phyloP scores from a whole-genome alignment of 2,888 invertebrate species.

The Arrhopalites spinosus region DNA sequence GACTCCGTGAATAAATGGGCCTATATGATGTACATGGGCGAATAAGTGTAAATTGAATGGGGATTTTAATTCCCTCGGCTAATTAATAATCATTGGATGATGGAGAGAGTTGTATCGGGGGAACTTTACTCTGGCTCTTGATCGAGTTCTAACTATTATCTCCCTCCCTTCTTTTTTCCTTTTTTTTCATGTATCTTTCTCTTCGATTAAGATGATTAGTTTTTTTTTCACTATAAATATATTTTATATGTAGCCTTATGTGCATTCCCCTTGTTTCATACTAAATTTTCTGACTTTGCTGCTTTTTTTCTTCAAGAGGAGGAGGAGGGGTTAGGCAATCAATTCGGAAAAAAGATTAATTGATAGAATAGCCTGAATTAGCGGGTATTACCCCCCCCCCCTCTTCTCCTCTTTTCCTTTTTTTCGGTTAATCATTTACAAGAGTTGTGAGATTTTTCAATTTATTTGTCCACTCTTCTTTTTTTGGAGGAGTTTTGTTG shows the following conservation, averaged over 20 bases:
- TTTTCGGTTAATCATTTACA: constrained; percentile 8
- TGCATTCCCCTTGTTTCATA: not conserved
- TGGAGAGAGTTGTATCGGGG: constrained; percentile 12
- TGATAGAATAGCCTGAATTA: constrained; percentile 1
- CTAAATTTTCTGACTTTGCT: not conserved
- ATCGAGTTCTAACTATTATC: not conserved
- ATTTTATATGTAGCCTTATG: not conserved
- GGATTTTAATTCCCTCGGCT: constrained; percentile 39
- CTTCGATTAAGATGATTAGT: constrained; percentile 40
- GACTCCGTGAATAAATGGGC: constrained; percentile 8
- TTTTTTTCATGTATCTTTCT: constrained; percentile 8
- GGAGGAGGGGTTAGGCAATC: not conserved
- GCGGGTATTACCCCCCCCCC: not conserved
- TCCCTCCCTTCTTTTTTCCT: not conserved
- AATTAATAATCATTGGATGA: constrained; percentile 41
- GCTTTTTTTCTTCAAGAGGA: not conserved
- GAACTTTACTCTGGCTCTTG: not conserved
- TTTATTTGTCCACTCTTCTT: no score
- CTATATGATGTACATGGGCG: constrained; percentile 9
- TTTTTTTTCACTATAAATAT: constrained; percentile 21
- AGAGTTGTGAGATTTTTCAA: not conserved
- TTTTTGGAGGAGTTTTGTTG: no score
- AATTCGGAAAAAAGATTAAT: constrained; percentile 1
- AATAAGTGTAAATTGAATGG: constrained; percentile 41
- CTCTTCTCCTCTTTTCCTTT: no score